phyloP scores from a whole-genome alignment of 2,888 invertebrate species.

The Trissoscelio sp. region DNA sequence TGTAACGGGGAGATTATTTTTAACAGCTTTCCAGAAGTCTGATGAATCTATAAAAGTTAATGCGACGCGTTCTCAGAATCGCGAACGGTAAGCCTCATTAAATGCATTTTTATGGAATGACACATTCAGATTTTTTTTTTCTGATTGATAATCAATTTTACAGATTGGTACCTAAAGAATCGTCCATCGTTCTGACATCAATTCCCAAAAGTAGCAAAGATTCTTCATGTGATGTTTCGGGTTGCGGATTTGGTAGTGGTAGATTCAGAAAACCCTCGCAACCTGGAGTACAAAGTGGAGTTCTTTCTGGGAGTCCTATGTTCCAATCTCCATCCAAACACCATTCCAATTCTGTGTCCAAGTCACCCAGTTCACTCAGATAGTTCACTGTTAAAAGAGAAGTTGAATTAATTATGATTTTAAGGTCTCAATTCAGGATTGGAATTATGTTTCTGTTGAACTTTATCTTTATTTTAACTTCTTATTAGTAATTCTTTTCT shows the following conservation, averaged over 20 bases:
- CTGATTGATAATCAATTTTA: slow-evolving; percentile 17
- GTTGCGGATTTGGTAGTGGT: slow-evolving; percentile 77
- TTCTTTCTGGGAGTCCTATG: slow-evolving; percentile 84
- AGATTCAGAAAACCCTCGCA: slow-evolving; percentile 84
- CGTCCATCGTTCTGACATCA: slow-evolving; percentile 80
- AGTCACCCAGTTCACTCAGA: slow-evolving; percentile 78
- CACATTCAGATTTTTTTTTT: background rate
- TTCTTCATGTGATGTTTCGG: slow-evolving; percentile 80
- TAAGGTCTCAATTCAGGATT: too few relatives aligned
- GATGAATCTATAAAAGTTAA: slow-evolving; percentile 52
- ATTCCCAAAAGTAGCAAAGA: slow-evolving; percentile 82
- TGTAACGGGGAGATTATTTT: slow-evolving; percentile 60
- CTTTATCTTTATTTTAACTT: too few relatives aligned
- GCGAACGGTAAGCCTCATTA: background rate
- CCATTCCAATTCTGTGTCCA: slow-evolving; percentile 81
- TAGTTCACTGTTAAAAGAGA: slow-evolving; percentile 69
- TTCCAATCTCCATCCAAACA: slow-evolving; percentile 81
- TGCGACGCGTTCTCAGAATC: slow-evolving; percentile 18
- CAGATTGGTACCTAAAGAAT: slow-evolving; percentile 59
- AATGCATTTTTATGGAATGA: background rate
- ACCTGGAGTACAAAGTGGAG: slow-evolving; percentile 85
- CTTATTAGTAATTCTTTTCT: too few relatives aligned
- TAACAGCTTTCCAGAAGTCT: slow-evolving; percentile 32
- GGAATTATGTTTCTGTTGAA: too few relatives aligned
- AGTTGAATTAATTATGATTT: background rate